Conservation (phyloP, 2,797 vertebrate species). For the Catharus ustulatus region DNA sequence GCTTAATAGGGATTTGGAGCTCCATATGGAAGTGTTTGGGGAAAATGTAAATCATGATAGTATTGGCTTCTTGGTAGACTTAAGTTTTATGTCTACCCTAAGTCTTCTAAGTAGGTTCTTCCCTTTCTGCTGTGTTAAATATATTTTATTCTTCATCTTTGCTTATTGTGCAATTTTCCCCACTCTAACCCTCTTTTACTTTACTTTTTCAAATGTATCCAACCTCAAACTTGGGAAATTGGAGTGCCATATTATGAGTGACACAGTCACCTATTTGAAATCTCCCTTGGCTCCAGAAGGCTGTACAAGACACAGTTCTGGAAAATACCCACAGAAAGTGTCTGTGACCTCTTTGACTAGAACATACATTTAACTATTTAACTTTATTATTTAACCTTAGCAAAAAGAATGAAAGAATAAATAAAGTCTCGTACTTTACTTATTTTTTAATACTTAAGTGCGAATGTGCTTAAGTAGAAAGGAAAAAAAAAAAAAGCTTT, state of each 20-base stretch:
- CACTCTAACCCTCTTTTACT: not conserved
- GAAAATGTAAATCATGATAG: not conserved
- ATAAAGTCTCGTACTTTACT: not conserved
- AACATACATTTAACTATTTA: not conserved
- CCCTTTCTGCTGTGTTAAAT: not conserved
- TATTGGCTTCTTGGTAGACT: not conserved
- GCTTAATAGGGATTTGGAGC: not conserved
- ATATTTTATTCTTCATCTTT: not conserved
- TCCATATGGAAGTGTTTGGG: not conserved
- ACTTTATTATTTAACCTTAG: not conserved
- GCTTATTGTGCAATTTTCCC: accelerated
- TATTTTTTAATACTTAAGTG: not conserved
- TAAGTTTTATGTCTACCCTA: not conserved
- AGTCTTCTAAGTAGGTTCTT: not conserved
- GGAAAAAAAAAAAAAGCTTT: not conserved
- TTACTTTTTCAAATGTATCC: not conserved
- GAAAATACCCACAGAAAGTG: not conserved
- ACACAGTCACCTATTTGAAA: not conserved
- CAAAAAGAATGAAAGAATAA: not conserved
- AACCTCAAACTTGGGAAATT: not conserved
- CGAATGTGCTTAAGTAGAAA: not conserved
- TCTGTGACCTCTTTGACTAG: not conserved
- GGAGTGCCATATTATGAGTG: not conserved
- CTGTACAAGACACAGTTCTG: not conserved
- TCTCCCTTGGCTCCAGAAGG: not conserved